Conservation (phyloP, 2,797 vertebrate species). For the Phrynocephalus vlangalii region DNA sequence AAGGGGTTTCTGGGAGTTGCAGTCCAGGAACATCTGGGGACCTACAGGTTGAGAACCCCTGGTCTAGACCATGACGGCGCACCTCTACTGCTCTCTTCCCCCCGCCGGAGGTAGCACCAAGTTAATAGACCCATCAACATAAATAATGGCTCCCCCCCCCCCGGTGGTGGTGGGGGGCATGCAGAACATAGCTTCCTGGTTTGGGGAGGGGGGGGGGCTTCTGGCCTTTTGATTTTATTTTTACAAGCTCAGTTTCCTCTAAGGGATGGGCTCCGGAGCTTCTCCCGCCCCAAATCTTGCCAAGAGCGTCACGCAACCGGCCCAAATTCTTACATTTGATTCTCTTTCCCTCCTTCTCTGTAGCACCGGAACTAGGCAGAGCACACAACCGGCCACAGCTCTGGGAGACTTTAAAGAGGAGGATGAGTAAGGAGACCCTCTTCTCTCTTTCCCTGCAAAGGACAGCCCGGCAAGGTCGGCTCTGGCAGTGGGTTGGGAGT, state of each 20-base stretch:
- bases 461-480: constrained; percentile 10
- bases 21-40: too few species aligned
- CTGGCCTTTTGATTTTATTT: not conserved
- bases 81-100: not conserved
- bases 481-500: not conserved
- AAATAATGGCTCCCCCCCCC: too few species aligned
- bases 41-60: too few species aligned
- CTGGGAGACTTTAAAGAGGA: constrained; percentile 65
- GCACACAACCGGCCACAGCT: constrained; percentile 30
- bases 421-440: constrained; percentile 57
- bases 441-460: not conserved
- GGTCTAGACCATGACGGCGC: too few species aligned
- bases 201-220: not conserved
- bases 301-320: not conserved
- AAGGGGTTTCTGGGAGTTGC: too few species aligned
- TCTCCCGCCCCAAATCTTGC: not conserved
- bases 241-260: not conserved
- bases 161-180: not conserved
- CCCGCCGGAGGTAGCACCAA: too few species aligned
- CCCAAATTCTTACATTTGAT: constrained; percentile 32
- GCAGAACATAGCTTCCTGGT: not conserved
- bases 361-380: constrained; percentile 36
- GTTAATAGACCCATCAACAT: not conserved
- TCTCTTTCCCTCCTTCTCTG: not conserved
- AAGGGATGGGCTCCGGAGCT: not conserved